phyloP scores from a whole-genome alignment of 2,797 vertebrate genomes.

The Argya squamiceps region DNA sequence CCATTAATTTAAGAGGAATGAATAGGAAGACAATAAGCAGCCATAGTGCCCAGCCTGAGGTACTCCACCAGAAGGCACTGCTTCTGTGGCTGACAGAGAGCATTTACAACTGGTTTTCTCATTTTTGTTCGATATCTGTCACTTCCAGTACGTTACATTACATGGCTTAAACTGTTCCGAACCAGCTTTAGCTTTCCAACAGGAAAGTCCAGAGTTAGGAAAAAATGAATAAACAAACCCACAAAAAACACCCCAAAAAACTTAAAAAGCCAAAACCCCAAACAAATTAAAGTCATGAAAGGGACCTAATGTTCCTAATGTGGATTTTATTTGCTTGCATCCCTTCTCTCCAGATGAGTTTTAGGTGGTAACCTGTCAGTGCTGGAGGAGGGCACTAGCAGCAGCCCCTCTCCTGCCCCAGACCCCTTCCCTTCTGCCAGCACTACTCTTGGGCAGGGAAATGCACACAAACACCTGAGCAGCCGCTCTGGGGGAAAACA shows the following conservation, averaged over 20 bases:
- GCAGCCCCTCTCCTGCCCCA: neutral
- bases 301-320: neutral
- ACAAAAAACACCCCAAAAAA: accelerated
- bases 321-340: accelerated
- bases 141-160: neutral
- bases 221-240: neutral
- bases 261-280: accelerated
- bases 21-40: constrained; percentile 42
- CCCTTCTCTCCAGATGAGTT: neutral
- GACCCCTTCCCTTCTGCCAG: neutral
- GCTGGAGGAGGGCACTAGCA: neutral
- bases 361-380: accelerated
- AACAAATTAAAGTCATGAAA: neutral
- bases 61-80: neutral
- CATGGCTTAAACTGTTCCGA: neutral
- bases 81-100: neutral
- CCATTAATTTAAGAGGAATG: constrained; percentile 64
- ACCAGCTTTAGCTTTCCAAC: neutral
- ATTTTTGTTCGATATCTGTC: neutral
- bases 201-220: neutral
- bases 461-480: neutral
- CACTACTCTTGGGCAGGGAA: neutral
- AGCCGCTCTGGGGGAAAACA: neutral
- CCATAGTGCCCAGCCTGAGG: neutral
- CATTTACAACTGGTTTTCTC: accelerated